These are phyloP conservation scores for Girardinus metallicus DNA, from an alignment of 2,797 vertebrate species.

Conservation along the genomic window DNA sequence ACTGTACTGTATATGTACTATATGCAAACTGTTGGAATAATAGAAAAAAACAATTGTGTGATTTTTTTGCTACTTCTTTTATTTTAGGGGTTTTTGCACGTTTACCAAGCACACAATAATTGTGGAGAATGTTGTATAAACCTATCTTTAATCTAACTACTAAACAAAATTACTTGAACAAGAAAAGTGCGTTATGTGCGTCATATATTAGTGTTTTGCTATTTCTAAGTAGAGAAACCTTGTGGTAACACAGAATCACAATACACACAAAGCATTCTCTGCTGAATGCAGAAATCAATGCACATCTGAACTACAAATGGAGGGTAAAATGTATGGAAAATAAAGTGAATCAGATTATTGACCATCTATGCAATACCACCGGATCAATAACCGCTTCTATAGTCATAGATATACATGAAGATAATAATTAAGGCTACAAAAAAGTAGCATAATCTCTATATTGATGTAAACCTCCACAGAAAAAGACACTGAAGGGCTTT, in stretches of 20 bases:
- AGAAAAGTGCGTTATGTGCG: background rate
- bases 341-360: constrained; percentile 29
- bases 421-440: background rate
- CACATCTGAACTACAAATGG: constrained; percentile 26
- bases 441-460: background rate
- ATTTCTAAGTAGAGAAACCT: constrained; percentile 6
- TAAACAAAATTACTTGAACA: background rate
- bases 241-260: background rate
- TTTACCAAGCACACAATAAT: background rate
- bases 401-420: constrained; percentile 17
- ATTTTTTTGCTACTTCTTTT: background rate
- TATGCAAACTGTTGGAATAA: background rate
- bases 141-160: background rate
- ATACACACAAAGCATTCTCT: background rate
- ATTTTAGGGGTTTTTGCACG: background rate
- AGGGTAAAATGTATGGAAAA: constrained; percentile 36
- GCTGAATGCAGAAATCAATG: constrained; percentile 43
- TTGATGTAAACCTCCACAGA: background rate
- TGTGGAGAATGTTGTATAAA: background rate
- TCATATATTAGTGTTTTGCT: background rate
- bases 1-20: background rate
- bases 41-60: too few relatives aligned
- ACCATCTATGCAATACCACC: constrained; percentile 5
- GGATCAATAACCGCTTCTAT: constrained; percentile 33
- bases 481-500: constrained; percentile 9